These are phyloP conservation scores for Halotydeus destructor DNA, from an alignment of 1,140 invertebrate genomes.

Conservation along the genomic window DNA sequence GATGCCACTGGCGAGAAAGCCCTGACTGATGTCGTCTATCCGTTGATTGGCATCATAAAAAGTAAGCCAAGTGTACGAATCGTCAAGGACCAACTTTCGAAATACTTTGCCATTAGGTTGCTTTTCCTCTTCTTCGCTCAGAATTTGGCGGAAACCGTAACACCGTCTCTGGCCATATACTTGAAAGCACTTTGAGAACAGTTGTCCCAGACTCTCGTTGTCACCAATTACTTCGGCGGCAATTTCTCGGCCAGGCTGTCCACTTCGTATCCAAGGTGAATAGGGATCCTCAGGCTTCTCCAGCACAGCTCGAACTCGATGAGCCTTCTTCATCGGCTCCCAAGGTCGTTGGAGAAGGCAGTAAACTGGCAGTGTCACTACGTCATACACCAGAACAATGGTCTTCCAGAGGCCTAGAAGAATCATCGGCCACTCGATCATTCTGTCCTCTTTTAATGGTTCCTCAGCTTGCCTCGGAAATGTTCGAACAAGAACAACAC, in stretches of 20 bases:
- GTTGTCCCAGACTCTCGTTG: too few relatives aligned
- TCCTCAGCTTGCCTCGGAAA: too few relatives aligned
- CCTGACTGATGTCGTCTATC: slow-evolving; percentile 51
- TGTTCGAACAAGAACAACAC: too few relatives aligned
- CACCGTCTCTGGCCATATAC: slow-evolving; percentile 43
- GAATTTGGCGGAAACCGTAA: slow-evolving; percentile 69
- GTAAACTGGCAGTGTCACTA: slow-evolving; percentile 72
- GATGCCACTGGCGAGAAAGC: slow-evolving; percentile 40
- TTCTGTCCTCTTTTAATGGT: too few relatives aligned
- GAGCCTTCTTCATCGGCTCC: slow-evolving; percentile 24
- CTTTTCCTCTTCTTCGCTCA: slow-evolving; percentile 76
- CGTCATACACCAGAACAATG: slow-evolving; percentile 44
- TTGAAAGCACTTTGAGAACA: too few relatives aligned
- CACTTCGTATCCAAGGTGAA: too few relatives aligned
- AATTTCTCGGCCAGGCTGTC: too few relatives aligned
- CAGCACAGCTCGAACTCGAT: neutral
- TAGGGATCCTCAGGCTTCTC: neutral
- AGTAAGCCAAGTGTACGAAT: slow-evolving; percentile 75
- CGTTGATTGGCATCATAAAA: slow-evolving; percentile 53
- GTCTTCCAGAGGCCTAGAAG: too few relatives aligned
- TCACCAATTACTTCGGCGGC: too few relatives aligned
- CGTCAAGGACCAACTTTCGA: slow-evolving; percentile 63
- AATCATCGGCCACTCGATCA: too few relatives aligned
- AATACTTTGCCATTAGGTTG: slow-evolving; percentile 85
- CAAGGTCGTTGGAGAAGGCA: slow-evolving; percentile 66